A percentile compares a stretch with the other conserved stretches of the same genome.
These are phyloP conservation scores for Bubo blakistoni DNA, from an alignment of 2,113 vertebrate species.

Conservation along the genomic window DNA sequence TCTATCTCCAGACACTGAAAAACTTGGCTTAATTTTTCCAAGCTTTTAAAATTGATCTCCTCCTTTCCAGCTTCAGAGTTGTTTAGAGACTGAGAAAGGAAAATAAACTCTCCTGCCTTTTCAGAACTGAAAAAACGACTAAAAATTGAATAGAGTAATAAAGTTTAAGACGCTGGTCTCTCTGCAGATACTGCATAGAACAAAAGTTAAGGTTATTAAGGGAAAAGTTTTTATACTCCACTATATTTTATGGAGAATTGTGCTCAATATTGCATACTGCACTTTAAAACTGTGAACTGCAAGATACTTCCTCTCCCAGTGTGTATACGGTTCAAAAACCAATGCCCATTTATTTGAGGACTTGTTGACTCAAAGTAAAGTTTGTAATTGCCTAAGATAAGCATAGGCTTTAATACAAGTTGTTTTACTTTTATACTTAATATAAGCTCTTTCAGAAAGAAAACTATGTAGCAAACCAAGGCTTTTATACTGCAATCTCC, in stretches of 20 bases:
- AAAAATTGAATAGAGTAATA: not conserved
- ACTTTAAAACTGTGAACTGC: not conserved
- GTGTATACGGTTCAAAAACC: not conserved
- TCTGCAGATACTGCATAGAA: not conserved
- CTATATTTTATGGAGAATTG: not conserved
- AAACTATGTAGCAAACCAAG: not conserved
- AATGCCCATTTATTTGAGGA: not conserved
- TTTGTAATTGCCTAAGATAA: not conserved
- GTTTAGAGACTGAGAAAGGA: not conserved
- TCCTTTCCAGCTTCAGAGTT: not conserved
- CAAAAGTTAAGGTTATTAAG: not conserved
- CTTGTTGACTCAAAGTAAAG: not conserved
- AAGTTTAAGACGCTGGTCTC: not conserved
- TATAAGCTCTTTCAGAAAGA: not conserved
- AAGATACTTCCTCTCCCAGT: not conserved
- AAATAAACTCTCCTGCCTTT: not conserved
- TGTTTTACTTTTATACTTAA: not conserved
- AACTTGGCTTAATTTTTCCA: not conserved
- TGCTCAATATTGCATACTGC: not conserved
- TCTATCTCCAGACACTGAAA: not conserved
- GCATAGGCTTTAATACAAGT: not conserved
- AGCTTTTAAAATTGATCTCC: not conserved
- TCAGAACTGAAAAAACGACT: too few relatives aligned
- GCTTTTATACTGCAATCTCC: not conserved
- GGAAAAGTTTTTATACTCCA: not conserved